Percentiles rank a stretch among this genome's conserved stretches.
Conservation (phyloP, 2,113 vertebrate species). For the Cacatua alba region DNA sequence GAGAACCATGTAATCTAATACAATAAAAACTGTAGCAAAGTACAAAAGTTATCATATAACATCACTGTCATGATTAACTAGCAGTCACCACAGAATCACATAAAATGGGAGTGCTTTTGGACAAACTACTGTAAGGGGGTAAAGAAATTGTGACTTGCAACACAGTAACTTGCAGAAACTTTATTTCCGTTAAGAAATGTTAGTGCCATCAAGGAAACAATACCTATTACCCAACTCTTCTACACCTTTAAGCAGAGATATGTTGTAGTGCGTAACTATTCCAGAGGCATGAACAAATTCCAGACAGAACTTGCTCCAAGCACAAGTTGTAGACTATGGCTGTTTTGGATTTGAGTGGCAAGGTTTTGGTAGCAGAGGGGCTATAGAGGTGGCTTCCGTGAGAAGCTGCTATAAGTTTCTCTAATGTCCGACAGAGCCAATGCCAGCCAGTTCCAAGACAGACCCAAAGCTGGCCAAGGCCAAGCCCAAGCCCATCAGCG, state of each 20-base stretch:
- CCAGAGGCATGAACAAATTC: background rate
- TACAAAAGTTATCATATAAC: background rate
- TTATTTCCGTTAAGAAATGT: background rate
- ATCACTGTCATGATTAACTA: background rate
- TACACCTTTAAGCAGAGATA: background rate
- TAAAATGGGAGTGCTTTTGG: background rate
- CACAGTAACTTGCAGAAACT: background rate
- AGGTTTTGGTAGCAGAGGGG: accelerated
- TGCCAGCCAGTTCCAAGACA: accelerated
- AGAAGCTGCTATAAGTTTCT: background rate
- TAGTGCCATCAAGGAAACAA: background rate
- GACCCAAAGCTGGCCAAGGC: accelerated
- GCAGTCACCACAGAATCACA: background rate
- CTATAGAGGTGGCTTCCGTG: background rate
- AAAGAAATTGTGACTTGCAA: background rate
- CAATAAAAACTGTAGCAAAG: background rate
- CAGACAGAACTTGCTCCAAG: background rate
- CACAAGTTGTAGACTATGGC: background rate
- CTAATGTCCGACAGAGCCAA: background rate
- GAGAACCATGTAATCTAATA: background rate
- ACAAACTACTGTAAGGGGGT: background rate
- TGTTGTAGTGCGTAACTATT: background rate
- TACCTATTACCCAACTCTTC: background rate
- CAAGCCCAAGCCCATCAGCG: accelerated
- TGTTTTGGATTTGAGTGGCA: background rate